A percentile compares a stretch with the other conserved stretches of the same genome.
phyloP scores from a whole-genome alignment of 2,888 invertebrate species.

The Pseudeuparius sepicola region DNA sequence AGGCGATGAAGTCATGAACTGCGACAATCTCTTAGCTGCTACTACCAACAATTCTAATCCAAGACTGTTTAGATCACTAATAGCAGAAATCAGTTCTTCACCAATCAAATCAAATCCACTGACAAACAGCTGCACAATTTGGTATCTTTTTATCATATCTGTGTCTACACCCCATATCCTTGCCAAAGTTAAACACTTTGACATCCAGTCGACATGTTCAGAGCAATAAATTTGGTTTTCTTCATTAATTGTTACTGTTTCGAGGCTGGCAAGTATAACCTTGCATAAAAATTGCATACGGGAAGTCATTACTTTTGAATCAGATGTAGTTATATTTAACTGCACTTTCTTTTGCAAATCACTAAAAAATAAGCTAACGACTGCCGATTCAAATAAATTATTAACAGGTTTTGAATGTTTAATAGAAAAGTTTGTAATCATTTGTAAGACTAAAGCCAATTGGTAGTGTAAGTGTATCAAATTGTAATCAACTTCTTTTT shows the following conservation, averaged over 20 bases:
- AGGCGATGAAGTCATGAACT: constrained; percentile 50
- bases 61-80: constrained; percentile 60
- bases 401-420: constrained; percentile 63
- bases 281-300: constrained; percentile 65
- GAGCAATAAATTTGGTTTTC: constrained; percentile 40
- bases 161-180: constrained; percentile 61
- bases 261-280: constrained; percentile 63
- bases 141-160: constrained; percentile 66
- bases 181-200: constrained; percentile 45
- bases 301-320: constrained; percentile 55
- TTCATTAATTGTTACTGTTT: constrained; percentile 55
- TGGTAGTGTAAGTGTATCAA: constrained; percentile 73
- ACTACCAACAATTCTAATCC: constrained; percentile 65
- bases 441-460: constrained; percentile 63
- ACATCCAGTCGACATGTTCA: constrained; percentile 58
- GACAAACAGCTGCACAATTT: constrained; percentile 54
- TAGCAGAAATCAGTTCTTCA: constrained; percentile 51
- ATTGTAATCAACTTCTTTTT: constrained; percentile 63
- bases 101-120: constrained; percentile 53
- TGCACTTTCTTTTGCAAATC: constrained; percentile 23
- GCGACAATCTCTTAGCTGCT: constrained; percentile 70
- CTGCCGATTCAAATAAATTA: constrained; percentile 66
- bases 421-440: constrained; percentile 68
- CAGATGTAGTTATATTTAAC: constrained; percentile 53
- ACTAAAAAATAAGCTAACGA: constrained; percentile 47